Percentiles rank a stretch among this genome's conserved stretches.
phyloP scores from a whole-genome alignment of 2,888 invertebrate genomes.

The Pseudoips prasinana region DNA sequence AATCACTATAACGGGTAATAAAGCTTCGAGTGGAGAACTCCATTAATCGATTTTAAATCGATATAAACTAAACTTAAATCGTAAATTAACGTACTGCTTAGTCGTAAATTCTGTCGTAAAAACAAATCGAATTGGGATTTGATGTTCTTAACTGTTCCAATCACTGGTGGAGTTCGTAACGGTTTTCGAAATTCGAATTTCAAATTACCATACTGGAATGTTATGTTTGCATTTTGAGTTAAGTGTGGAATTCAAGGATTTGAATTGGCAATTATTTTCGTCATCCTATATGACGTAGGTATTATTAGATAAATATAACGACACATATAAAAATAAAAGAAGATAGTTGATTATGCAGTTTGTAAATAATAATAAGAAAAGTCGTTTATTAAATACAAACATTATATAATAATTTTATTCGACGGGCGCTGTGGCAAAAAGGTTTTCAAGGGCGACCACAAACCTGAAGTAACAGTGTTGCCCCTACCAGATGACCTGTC shows the following conservation, averaged over 20 bases:
- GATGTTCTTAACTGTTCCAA: constrained; percentile 32
- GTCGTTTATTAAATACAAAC: too few relatives aligned
- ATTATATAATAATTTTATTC: too few relatives aligned
- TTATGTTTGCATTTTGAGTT: constrained; percentile 19
- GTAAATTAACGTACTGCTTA: constrained; percentile 51
- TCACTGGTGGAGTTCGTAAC: constrained; percentile 40
- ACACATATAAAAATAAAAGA: too few relatives aligned
- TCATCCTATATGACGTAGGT: too few relatives aligned
- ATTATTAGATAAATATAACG: too few relatives aligned
- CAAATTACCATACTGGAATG: constrained; percentile 19
- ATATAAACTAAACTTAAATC: constrained; percentile 53
- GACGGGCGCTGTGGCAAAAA: too few relatives aligned
- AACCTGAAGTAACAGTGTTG: too few relatives aligned
- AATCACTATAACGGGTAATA: constrained; percentile 17
- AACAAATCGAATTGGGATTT: constrained; percentile 38
- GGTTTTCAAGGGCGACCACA: too few relatives aligned
- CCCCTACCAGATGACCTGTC: too few relatives aligned
- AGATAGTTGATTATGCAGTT: too few relatives aligned
- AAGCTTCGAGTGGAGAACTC: constrained; percentile 28
- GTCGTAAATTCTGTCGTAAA: constrained; percentile 52
- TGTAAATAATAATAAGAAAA: too few relatives aligned
- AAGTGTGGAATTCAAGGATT: background rate
- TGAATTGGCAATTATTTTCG: too few relatives aligned
- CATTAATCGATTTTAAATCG: constrained; percentile 52
- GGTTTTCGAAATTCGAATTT: constrained; percentile 25